A percentile compares a stretch with the other conserved stretches of the same genome.
Evolutionary conservation across 1,140 invertebrate species (phyloP).

Genomic region (Portunus trituberculatus): DNA sequence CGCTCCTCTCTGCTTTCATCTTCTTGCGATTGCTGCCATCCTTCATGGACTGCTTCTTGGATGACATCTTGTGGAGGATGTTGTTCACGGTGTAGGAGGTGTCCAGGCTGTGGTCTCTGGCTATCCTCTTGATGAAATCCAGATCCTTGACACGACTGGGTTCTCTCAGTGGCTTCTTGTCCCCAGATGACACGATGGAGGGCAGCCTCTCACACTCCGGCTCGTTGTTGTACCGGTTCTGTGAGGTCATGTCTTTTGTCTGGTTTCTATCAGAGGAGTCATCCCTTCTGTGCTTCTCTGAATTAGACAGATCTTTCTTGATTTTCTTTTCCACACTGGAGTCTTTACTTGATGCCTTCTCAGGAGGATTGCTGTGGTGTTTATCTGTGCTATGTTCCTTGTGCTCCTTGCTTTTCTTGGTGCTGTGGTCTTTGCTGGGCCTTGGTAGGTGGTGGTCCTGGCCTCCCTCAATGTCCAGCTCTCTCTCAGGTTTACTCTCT

Average conservation of each 20-base stretch:
- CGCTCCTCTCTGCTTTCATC: slow-evolving; percentile 3
- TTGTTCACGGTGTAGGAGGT: slow-evolving; percentile 8
- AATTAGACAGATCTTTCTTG: slow-evolving; percentile 11
- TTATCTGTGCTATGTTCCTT: not conserved
- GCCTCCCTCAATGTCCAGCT: not conserved
- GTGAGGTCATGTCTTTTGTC: not conserved
- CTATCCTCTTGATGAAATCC: slow-evolving; percentile 53
- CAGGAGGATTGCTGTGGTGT: not conserved
- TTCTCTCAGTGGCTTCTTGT: slow-evolving; percentile 44
- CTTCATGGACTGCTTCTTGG: slow-evolving; percentile 33
- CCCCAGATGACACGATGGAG: not conserved
- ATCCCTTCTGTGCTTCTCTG: slow-evolving; percentile 27
- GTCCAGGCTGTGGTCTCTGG: slow-evolving; percentile 37
- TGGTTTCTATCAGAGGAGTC: not conserved
- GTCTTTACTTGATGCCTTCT: slow-evolving; percentile 45
- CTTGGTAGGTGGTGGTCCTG: not conserved
- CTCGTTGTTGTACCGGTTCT: not conserved
- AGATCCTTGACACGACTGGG: slow-evolving; percentile 25
- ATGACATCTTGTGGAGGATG: slow-evolving; percentile 40
- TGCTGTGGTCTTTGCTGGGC: not conserved
- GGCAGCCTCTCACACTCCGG: not conserved
- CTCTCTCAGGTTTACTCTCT: slow-evolving; percentile 42
- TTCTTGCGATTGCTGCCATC: not conserved
- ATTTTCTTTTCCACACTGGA: slow-evolving; percentile 26
- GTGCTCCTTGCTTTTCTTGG: slow-evolving; percentile 5